Evolutionary conservation across 2,888 invertebrate species (phyloP), one percentile per base, ranked within the genome.

Genomic region (Ectemnius lituratus): DNA sequence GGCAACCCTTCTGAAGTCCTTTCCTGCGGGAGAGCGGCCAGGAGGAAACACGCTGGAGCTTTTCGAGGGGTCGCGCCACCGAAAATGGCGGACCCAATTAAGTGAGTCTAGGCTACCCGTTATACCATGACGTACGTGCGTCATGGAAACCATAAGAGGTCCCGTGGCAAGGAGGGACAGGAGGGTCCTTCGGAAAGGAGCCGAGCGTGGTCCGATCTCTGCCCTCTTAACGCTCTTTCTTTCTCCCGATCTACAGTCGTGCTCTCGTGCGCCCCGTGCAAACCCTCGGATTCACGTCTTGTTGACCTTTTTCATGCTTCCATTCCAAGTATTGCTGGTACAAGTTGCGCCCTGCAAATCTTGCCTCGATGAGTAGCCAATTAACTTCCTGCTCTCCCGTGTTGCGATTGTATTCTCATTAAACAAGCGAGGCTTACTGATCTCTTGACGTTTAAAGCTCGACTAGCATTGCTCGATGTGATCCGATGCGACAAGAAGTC

Each of bases 21-120:
- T 75, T 68, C 8, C 37, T 60, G 73, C 68, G 70, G 72, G 82
- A 70, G 63, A 67, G 71, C 71, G 57, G 70, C 66, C 61, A 63
- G 72, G 82, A 73, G 76, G 84, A 78, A 80, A 82, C 37, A 76
- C 79, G 80, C 83, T 73, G 83, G 76, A 76, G 83, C 81, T 81
- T 84, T 82, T 79, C 79, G 83, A 85, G 83, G 85, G 85, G 80
- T 86, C 84, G 84, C 77, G 80, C 86, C 85, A 85, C 86, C 88
- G 89, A 90, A 90, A 90, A 90, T 90, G 90, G 90, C 90, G 90
- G 90, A 90, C 90, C 90, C 90, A 90, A 90, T 90, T 90, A 90
- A 89, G 87, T 78, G 85, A 86, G 87, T 85, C 88, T 87, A 85
- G 89, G 83, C 84, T 83, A 83, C 81, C 83, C 83, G 82, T 83